Conservation (phyloP, 2,888 invertebrate genomes). For the Cryptus viduatorius region DNA sequence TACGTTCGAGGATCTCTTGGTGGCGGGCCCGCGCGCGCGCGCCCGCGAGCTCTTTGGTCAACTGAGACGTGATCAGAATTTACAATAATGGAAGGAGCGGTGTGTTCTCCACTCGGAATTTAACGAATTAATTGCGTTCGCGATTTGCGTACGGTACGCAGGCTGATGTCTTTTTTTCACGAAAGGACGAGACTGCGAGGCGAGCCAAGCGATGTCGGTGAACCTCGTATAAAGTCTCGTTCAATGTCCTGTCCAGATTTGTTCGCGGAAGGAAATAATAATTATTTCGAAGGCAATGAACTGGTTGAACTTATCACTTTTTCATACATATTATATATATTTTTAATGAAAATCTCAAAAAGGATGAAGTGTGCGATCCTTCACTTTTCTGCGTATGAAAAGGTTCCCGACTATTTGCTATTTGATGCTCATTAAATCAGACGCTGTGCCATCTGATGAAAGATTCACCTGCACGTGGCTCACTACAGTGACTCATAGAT, state of each 20-base stretch:
- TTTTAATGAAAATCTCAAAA: background rate
- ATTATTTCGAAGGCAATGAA: background rate
- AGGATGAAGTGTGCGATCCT: background rate
- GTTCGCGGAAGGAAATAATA: background rate
- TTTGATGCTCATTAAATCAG: background rate
- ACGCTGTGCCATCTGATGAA: background rate
- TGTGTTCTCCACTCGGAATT: constrained; percentile 70
- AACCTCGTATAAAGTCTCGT: constrained; percentile 43
- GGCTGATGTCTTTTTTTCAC: constrained; percentile 1
- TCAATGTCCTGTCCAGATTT: background rate
- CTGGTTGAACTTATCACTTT: background rate
- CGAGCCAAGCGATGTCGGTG: constrained; percentile 62
- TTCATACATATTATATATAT: too few relatives aligned
- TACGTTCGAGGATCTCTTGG: constrained; percentile 56
- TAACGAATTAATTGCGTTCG: constrained; percentile 78
- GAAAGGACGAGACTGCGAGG: constrained; percentile 42
- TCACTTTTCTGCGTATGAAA: background rate
- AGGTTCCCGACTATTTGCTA: background rate
- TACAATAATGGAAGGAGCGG: constrained; percentile 34
- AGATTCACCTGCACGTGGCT: constrained; percentile 21
- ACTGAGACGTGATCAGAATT: constrained; percentile 78
- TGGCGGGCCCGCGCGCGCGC: constrained; percentile 60
- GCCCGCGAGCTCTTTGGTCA: constrained; percentile 76
- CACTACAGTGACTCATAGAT: constrained; percentile 31
- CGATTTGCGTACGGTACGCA: constrained; percentile 46